Percentiles rank a stretch among this genome's conserved stretches.
Conservation (phyloP, 2,113 vertebrate species). For the Trichomycterus rosablanca region DNA sequence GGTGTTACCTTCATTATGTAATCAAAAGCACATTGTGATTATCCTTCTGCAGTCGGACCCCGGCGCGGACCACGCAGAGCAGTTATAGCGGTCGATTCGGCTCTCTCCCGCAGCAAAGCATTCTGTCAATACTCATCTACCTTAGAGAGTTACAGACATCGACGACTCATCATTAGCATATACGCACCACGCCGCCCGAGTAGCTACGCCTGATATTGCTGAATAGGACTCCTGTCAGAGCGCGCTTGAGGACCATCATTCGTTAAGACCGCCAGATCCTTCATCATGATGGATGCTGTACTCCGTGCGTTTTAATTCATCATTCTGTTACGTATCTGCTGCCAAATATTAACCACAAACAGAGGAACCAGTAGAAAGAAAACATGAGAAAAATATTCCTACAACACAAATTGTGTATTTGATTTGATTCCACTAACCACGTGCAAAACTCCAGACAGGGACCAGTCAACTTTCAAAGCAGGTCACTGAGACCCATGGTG, state of each 20-base stretch:
- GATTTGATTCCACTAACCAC: no score
- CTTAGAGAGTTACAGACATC: constrained; percentile 30
- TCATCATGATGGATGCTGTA: constrained; percentile 59
- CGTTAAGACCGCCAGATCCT: constrained; percentile 52
- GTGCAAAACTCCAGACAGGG: no score
- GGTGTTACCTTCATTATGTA: constrained; percentile 41
- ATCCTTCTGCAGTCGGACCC: constrained; percentile 20
- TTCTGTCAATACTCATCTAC: constrained; percentile 36
- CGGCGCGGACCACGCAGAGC: constrained; percentile 14
- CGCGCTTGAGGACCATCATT: constrained; percentile 58
- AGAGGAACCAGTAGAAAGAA: constrained; percentile 20
- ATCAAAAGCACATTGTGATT: constrained; percentile 37
- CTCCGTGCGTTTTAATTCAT: constrained; percentile 62
- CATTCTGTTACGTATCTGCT: constrained; percentile 47
- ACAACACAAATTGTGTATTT: no score
- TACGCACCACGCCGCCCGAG: constrained; percentile 26
- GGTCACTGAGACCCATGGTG: no score
- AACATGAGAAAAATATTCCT: no score
- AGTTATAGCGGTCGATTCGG: constrained; percentile 42
- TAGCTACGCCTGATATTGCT: constrained; percentile 38
- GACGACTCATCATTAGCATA: constrained; percentile 45
- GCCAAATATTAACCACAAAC: constrained; percentile 58
- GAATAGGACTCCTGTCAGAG: constrained; percentile 53
- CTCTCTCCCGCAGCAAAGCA: constrained; percentile 26
- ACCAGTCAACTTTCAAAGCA: no score